A percentile compares a stretch with the other conserved stretches of the same genome.
Evolutionary conservation across 2,888 invertebrate genomes (phyloP).

Genomic region (Ormyrus thymus): DNA sequence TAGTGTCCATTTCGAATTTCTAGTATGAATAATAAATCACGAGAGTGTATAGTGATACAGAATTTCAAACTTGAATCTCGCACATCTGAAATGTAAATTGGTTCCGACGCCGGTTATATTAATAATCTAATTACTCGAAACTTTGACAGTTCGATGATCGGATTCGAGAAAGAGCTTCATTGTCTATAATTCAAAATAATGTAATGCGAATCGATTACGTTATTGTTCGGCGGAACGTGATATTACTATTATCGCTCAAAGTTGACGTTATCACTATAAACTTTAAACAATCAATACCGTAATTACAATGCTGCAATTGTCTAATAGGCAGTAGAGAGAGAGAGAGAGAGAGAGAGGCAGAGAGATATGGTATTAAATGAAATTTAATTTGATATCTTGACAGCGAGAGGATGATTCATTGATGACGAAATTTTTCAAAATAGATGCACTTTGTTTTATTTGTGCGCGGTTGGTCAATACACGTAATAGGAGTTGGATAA

Average conservation of each 20-base stretch:
- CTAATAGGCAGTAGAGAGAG: background rate
- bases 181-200: slow-evolving; percentile 41
- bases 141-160: slow-evolving; percentile 39
- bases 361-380: background rate
- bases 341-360: background rate
- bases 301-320: slow-evolving; percentile 37
- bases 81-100: slow-evolving; percentile 39
- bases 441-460: too few relatives aligned
- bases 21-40: too few relatives aligned
- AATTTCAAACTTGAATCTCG: background rate
- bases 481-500: too few relatives aligned
- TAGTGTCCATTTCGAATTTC: too few relatives aligned
- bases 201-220: slow-evolving; percentile 29
- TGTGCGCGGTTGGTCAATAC: too few relatives aligned
- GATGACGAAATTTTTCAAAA: too few relatives aligned
- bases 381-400: slow-evolving; percentile 30
- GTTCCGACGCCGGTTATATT: background rate
- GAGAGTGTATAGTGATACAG: background rate
- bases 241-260: slow-evolving; percentile 24
- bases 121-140: slow-evolving; percentile 47
- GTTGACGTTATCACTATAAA: slow-evolving; percentile 40
- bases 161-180: slow-evolving; percentile 36
- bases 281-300: slow-evolving; percentile 37
- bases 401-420: background rate
- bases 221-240: slow-evolving; percentile 29